Conservation (phyloP, 2,113 vertebrate genomes). For the Conger conger region DNA sequence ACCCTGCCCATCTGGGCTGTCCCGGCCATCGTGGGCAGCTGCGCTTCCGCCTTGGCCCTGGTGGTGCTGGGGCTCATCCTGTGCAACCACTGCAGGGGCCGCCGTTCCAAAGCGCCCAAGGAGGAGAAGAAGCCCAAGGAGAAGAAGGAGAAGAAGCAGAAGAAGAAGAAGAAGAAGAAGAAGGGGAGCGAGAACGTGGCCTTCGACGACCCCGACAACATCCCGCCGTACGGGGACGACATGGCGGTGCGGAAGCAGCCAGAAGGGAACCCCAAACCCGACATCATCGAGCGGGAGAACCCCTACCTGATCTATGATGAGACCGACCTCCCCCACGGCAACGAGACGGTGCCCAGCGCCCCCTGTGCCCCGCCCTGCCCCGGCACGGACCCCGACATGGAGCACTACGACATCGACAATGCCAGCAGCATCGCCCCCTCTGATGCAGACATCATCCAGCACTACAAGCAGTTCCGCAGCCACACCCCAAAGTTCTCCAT, state of each 20-base stretch:
- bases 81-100: slow-evolving; percentile 87
- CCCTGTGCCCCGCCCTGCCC: slow-evolving; percentile 77
- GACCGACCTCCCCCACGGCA: slow-evolving; percentile 79
- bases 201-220: slow-evolving; percentile 92
- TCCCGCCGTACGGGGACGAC: slow-evolving; percentile 89
- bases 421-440: slow-evolving; percentile 98
- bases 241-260: slow-evolving; percentile 95
- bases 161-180: slow-evolving; percentile 96
- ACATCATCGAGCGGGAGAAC: slow-evolving; percentile 96
- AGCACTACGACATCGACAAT: slow-evolving; percentile 97
- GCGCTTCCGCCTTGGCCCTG: slow-evolving; percentile 84
- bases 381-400: slow-evolving; percentile 80
- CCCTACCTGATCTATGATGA: slow-evolving; percentile 96
- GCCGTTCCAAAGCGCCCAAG: slow-evolving; percentile 75
- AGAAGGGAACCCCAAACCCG: slow-evolving; percentile 93
- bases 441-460: slow-evolving; percentile 93
- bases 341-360: slow-evolving; percentile 86
- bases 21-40: slow-evolving; percentile 92
- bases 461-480: slow-evolving; percentile 96
- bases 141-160: slow-evolving; percentile 90
- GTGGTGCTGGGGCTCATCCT: slow-evolving; percentile 90
- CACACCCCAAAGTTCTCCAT: slow-evolving; percentile 95
- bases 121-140: slow-evolving; percentile 89
- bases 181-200: slow-evolving; percentile 96
- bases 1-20: slow-evolving; percentile 93